These are phyloP conservation scores for Tinamus guttatus DNA, from an alignment of 2,113 vertebrate species.

Conservation along the genomic window DNA sequence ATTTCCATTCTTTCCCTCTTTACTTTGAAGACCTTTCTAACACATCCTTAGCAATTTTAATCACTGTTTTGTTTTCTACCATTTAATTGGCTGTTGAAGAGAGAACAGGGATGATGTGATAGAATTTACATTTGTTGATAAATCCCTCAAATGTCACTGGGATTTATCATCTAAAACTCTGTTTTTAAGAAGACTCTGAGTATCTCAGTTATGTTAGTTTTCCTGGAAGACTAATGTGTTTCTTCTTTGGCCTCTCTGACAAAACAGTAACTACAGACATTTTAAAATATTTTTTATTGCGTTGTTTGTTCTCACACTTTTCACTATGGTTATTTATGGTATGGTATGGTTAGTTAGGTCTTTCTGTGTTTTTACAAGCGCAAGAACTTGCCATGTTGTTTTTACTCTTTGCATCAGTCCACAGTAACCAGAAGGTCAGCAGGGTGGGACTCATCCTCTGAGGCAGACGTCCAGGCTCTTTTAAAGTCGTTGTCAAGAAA, in stretches of 20 bases:
- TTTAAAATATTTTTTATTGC: not conserved
- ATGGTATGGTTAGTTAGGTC: not conserved
- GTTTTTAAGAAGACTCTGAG: not conserved
- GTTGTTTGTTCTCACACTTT: not conserved
- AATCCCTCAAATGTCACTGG: not conserved
- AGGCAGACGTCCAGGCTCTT: not conserved
- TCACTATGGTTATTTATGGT: not conserved
- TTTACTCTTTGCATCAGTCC: not conserved
- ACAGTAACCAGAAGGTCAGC: not conserved
- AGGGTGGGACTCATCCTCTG: not conserved
- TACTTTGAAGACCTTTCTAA: not conserved
- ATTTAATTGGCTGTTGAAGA: not conserved
- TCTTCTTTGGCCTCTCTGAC: not conserved
- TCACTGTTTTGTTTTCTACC: not conserved
- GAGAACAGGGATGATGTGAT: not conserved
- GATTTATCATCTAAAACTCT: not conserved
- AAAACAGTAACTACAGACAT: not conserved
- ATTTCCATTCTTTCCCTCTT: not conserved
- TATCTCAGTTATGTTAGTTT: not conserved
- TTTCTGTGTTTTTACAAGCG: not conserved
- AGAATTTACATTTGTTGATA: not conserved
- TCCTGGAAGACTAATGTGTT: not conserved
- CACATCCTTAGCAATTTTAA: not conserved
- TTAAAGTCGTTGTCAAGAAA: not conserved
- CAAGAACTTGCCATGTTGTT: not conserved